Evolutionary conservation across 2,797 vertebrate genomes (phyloP).

Genomic region (Catostomus latipinnis): DNA sequence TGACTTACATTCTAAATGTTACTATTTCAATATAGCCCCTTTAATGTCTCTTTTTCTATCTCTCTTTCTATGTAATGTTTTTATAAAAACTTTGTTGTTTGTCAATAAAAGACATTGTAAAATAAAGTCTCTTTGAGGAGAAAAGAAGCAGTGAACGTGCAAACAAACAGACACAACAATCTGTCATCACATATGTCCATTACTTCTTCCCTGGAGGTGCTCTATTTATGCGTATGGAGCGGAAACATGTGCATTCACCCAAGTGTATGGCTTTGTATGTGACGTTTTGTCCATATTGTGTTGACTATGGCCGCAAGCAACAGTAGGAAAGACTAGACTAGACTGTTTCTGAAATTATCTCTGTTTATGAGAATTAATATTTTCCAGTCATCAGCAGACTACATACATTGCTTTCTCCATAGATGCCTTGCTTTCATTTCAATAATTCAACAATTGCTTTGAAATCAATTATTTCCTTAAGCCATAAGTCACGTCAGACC

Average conservation of each 20-base stretch:
- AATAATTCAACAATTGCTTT: no score
- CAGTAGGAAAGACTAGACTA: not conserved
- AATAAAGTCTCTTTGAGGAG: constrained; percentile 10
- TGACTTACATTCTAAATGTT: no score
- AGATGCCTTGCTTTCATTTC: no score
- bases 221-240: constrained; percentile 11
- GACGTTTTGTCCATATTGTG: constrained; percentile 16
- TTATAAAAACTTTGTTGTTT: no score
- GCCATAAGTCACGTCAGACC: no score
- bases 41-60: no score
- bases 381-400: not conserved
- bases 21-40: no score
- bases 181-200: constrained; percentile 43
- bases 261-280: not conserved
- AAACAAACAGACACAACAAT: constrained; percentile 40
- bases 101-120: not conserved
- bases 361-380: no score
- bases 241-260: not conserved
- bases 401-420: not conserved
- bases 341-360: not conserved
- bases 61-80: not conserved
- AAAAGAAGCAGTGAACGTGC: constrained; percentile 39
- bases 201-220: constrained; percentile 24
- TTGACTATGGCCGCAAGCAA: constrained; percentile 31
- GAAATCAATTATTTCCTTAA: no score